phyloP scores from a whole-genome alignment of 2,888 invertebrate species.

The Catocala sponsa region DNA sequence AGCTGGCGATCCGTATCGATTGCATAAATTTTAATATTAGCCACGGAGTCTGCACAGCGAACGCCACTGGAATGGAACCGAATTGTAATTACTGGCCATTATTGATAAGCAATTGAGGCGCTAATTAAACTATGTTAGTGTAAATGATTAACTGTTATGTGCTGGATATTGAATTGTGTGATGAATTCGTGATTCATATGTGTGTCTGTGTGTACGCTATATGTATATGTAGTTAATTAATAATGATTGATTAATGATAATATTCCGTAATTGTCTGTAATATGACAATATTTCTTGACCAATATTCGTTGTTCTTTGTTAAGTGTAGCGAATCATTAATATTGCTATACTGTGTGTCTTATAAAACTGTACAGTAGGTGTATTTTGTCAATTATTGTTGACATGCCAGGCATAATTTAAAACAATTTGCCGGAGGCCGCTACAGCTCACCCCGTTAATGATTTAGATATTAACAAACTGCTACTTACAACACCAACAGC shows the following conservation, averaged over 20 bases:
- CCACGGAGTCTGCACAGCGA: constrained; percentile 35
- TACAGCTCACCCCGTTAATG: no score
- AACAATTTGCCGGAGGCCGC: no score
- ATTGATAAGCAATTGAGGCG: constrained; percentile 67
- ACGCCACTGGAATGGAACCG: constrained; percentile 44
- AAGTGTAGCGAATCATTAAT: no score
- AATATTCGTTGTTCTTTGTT: no score
- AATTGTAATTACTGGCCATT: constrained; percentile 67
- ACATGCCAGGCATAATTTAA: no score
- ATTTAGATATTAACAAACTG: no score
- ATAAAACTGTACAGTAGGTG: no score
- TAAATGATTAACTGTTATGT: constrained; percentile 54
- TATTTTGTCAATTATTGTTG: no score
- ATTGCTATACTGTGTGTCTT: no score
- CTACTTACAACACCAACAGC: no score
- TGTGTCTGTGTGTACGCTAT: not conserved
- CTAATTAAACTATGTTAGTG: constrained; percentile 61
- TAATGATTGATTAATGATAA: not conserved
- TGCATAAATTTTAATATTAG: constrained; percentile 77
- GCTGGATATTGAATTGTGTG: constrained; percentile 7
- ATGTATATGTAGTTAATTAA: not conserved
- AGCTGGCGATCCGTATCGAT: constrained; percentile 70
- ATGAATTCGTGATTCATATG: constrained; percentile 1
- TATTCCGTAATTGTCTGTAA: not conserved
- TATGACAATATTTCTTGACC: no score